phyloP scores from a whole-genome alignment of 2,888 invertebrate species.

The Habrosyne pyritoides region DNA sequence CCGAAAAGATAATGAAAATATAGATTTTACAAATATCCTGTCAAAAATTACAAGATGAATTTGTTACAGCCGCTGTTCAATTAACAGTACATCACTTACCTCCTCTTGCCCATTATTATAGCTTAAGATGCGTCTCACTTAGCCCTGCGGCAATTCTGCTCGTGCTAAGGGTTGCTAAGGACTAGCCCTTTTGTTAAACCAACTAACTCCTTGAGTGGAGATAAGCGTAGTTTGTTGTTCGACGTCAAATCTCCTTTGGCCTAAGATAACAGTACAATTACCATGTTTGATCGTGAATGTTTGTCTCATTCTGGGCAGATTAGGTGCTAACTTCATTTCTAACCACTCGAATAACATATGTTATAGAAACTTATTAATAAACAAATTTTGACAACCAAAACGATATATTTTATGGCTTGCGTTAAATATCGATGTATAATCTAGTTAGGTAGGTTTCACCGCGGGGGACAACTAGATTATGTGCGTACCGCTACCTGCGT shows the following conservation, averaged over 20 bases:
- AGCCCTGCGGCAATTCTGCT: constrained; percentile 22
- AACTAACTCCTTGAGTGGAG: constrained; percentile 41
- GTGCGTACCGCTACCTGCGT: too few species aligned
- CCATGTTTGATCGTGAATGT: constrained; percentile 44
- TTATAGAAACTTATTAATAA: too few species aligned
- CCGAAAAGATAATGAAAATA: too few species aligned
- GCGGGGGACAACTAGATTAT: too few species aligned
- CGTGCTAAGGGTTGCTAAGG: constrained; percentile 10
- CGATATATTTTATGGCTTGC: too few species aligned
- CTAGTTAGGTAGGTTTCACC: too few species aligned
- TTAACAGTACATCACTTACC: background rate
- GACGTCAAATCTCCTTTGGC: constrained; percentile 53
- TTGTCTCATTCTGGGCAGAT: constrained; percentile 36
- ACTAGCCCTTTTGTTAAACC: constrained; percentile 29
- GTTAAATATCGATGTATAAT: too few species aligned
- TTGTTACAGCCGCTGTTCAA: background rate
- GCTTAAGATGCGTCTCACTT: constrained; percentile 58
- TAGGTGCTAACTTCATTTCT: constrained; percentile 3
- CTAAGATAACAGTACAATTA: constrained; percentile 67
- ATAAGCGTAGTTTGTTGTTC: constrained; percentile 63
- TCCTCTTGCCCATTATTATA: constrained; percentile 37
- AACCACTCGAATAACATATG: background rate
- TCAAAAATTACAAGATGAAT: background rate
- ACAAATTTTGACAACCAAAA: too few species aligned
- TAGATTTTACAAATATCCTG: background rate